Evolutionary conservation across 2,113 vertebrate species (phyloP).

Genomic region (Symphodus melops): DNA sequence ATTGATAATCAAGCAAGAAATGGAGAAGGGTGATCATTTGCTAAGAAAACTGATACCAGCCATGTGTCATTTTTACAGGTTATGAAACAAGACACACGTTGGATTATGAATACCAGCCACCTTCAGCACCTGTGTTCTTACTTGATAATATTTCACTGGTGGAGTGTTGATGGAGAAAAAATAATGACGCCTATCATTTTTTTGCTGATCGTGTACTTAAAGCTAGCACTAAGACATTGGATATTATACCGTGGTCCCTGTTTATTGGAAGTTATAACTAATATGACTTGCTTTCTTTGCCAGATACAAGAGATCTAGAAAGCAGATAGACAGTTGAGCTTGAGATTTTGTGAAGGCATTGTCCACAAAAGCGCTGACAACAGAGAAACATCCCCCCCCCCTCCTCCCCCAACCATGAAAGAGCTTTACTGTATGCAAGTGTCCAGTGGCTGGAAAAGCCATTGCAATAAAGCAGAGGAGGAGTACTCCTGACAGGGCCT

Average conservation of each 20-base stretch:
- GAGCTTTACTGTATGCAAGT: constrained; percentile 57
- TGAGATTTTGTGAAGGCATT: constrained; percentile 49
- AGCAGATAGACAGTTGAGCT: constrained; percentile 44
- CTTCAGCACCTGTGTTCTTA: constrained; percentile 56
- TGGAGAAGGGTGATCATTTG: constrained; percentile 42
- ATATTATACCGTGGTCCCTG: constrained; percentile 18
- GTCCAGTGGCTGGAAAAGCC: constrained; percentile 76
- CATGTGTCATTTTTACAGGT: constrained; percentile 49
- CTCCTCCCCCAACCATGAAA: constrained; percentile 1
- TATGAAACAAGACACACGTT: constrained; percentile 57
- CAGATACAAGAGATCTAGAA: constrained; percentile 55
- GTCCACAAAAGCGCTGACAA: constrained; percentile 65
- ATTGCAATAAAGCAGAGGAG: constrained; percentile 66
- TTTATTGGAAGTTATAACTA: constrained; percentile 43
- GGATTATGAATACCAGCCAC: constrained; percentile 49
- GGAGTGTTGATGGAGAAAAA: constrained; percentile 59
- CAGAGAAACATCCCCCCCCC: constrained; percentile 9
- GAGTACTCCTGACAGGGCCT: constrained; percentile 63
- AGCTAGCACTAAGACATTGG: constrained; percentile 19
- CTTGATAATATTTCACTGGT: constrained; percentile 61
- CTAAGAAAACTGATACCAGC: constrained; percentile 37
- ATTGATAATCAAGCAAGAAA: constrained; percentile 51
- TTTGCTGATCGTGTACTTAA: constrained; percentile 58
- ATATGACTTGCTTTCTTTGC: constrained; percentile 37
- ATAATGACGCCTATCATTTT: constrained; percentile 65